These are phyloP conservation scores for Drosophila bocqueti DNA, from an alignment of 1,140 invertebrate genomes.

Conservation along the genomic window DNA sequence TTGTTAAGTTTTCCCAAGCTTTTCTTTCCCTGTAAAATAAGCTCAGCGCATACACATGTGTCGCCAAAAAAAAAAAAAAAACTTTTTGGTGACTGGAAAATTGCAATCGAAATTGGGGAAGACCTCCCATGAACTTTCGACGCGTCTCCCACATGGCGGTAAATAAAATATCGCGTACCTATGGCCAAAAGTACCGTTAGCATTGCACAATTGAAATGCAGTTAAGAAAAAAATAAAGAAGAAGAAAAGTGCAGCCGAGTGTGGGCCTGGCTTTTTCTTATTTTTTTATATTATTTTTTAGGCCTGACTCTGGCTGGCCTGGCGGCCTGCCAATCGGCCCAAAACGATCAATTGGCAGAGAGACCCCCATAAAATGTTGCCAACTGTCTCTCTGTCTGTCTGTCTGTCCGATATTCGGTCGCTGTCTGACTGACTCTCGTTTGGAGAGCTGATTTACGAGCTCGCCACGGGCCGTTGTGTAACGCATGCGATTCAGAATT, in stretches of 20 bases:
- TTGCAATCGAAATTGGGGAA: slow-evolving; percentile 25
- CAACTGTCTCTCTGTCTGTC: slow-evolving; percentile 44
- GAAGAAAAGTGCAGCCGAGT: slow-evolving; percentile 62
- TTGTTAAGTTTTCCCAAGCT: not conserved
- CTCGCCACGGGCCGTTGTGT: slow-evolving; percentile 82
- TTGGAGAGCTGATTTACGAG: slow-evolving; percentile 81
- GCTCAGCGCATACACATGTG: slow-evolving; percentile 15
- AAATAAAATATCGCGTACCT: slow-evolving; percentile 42
- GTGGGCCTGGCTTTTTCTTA: slow-evolving; percentile 39
- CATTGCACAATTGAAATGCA: slow-evolving; percentile 81
- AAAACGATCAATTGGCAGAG: slow-evolving; percentile 77
- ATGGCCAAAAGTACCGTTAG: slow-evolving; percentile 69
- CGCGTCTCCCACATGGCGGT: slow-evolving; percentile 57
- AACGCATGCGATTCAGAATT: slow-evolving; percentile 84
- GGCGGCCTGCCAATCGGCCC: slow-evolving; percentile 69
- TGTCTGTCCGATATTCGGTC: slow-evolving; percentile 11
- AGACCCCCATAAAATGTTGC: slow-evolving; percentile 78
- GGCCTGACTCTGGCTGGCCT: slow-evolving; percentile 26
- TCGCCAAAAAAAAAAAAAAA: slow-evolving; percentile 3
- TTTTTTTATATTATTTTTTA: slow-evolving; percentile 14
- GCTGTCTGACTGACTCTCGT: slow-evolving; percentile 72
- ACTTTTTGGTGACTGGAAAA: slow-evolving; percentile 4
- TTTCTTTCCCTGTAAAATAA: not conserved
- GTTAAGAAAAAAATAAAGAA: slow-evolving; percentile 37
- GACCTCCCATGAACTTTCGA: slow-evolving; percentile 74